Evolutionary conservation across 2,113 vertebrate genomes (phyloP).

Genomic region (Columba livia): DNA sequence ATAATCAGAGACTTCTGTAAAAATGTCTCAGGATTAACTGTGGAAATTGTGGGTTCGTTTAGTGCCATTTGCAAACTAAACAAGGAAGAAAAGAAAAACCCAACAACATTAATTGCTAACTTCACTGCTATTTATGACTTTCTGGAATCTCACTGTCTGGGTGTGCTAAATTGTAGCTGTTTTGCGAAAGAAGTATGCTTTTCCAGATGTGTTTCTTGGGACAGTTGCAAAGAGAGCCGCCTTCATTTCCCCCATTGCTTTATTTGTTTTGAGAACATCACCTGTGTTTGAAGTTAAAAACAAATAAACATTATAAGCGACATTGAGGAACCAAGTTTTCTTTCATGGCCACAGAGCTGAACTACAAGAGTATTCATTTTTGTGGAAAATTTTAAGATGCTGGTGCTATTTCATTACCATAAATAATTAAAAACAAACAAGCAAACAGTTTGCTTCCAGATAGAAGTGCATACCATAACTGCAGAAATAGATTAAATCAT

Average conservation of each 20-base stretch:
- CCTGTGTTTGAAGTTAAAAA: slow-evolving; percentile 54
- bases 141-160: neutral
- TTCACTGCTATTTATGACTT: neutral
- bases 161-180: neutral
- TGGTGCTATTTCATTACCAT: slow-evolving; percentile 43
- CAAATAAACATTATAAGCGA: slow-evolving; percentile 64
- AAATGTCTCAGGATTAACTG: neutral
- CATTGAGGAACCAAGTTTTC: slow-evolving; percentile 39
- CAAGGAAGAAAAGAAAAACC: fast-evolving
- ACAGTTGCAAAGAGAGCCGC: slow-evolving; percentile 14
- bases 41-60: neutral
- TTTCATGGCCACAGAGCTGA: slow-evolving; percentile 20
- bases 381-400: neutral
- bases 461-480: neutral
- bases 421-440: slow-evolving; percentile 58
- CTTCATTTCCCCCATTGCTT: slow-evolving; percentile 30
- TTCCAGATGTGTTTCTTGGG: slow-evolving; percentile 44
- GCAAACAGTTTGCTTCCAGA: neutral
- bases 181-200: slow-evolving; percentile 11
- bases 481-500: neutral
- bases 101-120: neutral
- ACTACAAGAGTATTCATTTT: slow-evolving; percentile 31
- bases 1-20: neutral
- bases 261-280: slow-evolving; percentile 59
- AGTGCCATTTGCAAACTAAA: neutral